These are phyloP conservation scores for Agelas oroides DNA, from an alignment of 37 sponge, comb jelly and placozoan genomes.

Conservation along the genomic window DNA sequence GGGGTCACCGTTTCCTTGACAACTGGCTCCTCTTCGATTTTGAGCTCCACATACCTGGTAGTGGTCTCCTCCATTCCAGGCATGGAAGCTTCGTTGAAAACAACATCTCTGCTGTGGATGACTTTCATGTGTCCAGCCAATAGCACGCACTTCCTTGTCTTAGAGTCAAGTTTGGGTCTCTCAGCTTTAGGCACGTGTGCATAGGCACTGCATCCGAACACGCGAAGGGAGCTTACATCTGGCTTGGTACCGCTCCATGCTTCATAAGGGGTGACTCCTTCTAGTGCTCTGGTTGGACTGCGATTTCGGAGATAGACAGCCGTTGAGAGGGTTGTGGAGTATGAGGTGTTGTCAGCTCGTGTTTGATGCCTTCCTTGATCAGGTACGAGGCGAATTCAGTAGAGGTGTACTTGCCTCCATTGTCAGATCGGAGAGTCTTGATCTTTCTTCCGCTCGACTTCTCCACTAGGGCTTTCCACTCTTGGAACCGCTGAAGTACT, in stretches of 20 bases:
- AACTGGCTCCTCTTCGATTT: too few species aligned
- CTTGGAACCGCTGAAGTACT: slow-evolving; percentile 31
- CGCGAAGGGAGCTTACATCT: slow-evolving; percentile 12
- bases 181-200: slow-evolving; percentile 31
- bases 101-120: too few species aligned
- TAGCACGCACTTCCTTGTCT: slow-evolving; percentile 47
- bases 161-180: slow-evolving; percentile 6
- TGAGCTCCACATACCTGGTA: background rate
- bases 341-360: slow-evolving; percentile 48
- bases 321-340: slow-evolving; percentile 36
- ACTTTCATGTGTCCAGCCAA: too few species aligned
- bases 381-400: too few species aligned
- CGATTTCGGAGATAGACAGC: slow-evolving; percentile 51
- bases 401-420: too few species aligned
- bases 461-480: slow-evolving; percentile 54
- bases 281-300: slow-evolving; percentile 33
- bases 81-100: slow-evolving; percentile 4
- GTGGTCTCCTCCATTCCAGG: slow-evolving; percentile 9
- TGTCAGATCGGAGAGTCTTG: too few species aligned
- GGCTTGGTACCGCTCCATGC: slow-evolving; percentile 36
- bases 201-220: slow-evolving; percentile 48
- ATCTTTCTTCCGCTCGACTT: too few species aligned
- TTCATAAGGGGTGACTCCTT: slow-evolving; percentile 25
- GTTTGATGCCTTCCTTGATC: slow-evolving; percentile 39
- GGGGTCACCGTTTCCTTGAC: too few species aligned